phyloP scores from a whole-genome alignment of 2,888 invertebrate species.

The Pecten maximus region DNA sequence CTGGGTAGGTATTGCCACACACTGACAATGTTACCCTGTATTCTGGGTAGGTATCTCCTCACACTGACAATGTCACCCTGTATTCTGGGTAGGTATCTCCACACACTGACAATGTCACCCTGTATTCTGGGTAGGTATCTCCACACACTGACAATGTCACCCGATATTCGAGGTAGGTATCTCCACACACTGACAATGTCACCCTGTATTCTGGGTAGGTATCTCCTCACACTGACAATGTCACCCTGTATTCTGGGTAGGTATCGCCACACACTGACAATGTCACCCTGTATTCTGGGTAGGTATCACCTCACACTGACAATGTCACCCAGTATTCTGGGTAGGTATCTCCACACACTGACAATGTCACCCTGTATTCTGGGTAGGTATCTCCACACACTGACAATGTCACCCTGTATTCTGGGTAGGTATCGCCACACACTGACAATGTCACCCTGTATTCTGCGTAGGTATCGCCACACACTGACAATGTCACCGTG shows the following conservation, averaged over 20 bases:
- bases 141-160: not conserved
- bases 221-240: not conserved
- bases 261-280: not conserved
- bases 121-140: too few species aligned
- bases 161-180: too few species aligned
- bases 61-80: not conserved
- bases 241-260: not conserved
- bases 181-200: not conserved
- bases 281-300: not conserved
- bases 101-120: not conserved
- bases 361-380: not conserved
- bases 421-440: too few species aligned
- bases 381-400: too few species aligned
- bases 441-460: not conserved
- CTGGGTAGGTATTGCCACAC: too few species aligned
- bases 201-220: too few species aligned
- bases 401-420: not conserved
- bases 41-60: too few species aligned
- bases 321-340: not conserved
- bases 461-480: too few species aligned
- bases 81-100: too few species aligned
- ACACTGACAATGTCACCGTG: not conserved
- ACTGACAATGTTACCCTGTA: not conserved
- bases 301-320: too few species aligned
- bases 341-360: too few species aligned